Evolutionary conservation across 2,797 vertebrate genomes (phyloP).

Genomic region (Hipposideros larvatus): DNA sequence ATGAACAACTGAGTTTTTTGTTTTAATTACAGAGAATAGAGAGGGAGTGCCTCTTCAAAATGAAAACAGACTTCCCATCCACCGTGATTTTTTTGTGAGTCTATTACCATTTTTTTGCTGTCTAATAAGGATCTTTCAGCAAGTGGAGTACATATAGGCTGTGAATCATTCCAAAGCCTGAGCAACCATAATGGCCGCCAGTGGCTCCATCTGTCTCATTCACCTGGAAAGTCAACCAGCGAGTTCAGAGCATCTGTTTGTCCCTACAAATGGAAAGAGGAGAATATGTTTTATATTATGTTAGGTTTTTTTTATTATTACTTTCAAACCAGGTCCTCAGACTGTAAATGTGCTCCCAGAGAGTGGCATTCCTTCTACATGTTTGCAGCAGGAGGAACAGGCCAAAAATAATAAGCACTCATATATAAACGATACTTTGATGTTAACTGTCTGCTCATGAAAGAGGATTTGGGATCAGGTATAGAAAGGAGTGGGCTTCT

Average conservation of each 20-base stretch:
- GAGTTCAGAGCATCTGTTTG: conserved; percentile 11
- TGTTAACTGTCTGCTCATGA: background rate
- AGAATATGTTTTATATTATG: background rate
- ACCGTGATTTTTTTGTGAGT: background rate
- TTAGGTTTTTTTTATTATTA: background rate
- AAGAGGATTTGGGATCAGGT: background rate
- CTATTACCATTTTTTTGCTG: background rate
- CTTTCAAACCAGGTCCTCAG: background rate
- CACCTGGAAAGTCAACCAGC: background rate
- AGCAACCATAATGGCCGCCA: background rate
- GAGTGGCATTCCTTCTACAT: background rate
- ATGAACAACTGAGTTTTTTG: conserved; percentile 62
- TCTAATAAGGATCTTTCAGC: background rate
- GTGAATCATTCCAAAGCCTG: background rate
- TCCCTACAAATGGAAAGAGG: background rate
- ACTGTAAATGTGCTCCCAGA: background rate
- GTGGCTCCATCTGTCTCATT: background rate
- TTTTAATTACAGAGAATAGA: conserved; percentile 77
- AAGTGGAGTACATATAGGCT: background rate
- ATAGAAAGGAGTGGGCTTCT: background rate
- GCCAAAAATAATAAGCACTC: background rate
- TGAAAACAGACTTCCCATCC: background rate
- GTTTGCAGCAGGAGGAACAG: background rate
- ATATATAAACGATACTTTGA: background rate
- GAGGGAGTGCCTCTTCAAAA: background rate